These are phyloP conservation scores for Rana temporaria DNA, from an alignment of 2,113 vertebrate genomes.

Conservation along the genomic window DNA sequence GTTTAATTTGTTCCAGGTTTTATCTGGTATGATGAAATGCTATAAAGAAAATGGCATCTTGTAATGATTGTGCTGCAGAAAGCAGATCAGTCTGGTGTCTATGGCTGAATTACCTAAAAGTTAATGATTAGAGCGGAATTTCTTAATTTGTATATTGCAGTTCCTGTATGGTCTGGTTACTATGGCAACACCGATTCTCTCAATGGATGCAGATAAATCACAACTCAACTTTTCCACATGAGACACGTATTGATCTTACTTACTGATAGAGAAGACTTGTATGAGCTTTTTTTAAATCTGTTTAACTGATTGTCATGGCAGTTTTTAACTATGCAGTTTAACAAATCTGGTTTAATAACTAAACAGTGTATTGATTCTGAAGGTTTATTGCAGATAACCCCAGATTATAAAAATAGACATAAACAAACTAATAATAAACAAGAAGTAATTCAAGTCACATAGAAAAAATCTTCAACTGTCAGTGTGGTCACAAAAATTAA, in stretches of 20 bases:
- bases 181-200: constrained; percentile 1
- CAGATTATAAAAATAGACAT: too few species aligned
- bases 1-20: neutral
- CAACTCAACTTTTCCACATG: too few species aligned
- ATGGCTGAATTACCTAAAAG: constrained; percentile 1
- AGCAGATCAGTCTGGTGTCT: neutral
- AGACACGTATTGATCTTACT: too few species aligned
- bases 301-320: neutral
- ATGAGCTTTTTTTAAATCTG: too few species aligned
- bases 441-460: too few species aligned
- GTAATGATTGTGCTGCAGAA: constrained; percentile 2
- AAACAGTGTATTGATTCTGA: too few species aligned
- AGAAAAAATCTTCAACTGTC: too few species aligned
- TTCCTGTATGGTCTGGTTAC: neutral
- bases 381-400: too few species aligned
- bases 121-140: constrained; percentile 11
- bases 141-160: constrained; percentile 20
- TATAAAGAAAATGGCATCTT: constrained; percentile 4
- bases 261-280: too few species aligned
- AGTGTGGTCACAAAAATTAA: too few species aligned
- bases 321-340: neutral
- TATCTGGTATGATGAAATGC: neutral
- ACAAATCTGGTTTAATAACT: neutral
- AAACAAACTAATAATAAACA: too few species aligned
- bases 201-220: neutral